Evolutionary conservation across 1,140 invertebrate genomes (phyloP).

Genomic region (Drosophila nasuta): DNA sequence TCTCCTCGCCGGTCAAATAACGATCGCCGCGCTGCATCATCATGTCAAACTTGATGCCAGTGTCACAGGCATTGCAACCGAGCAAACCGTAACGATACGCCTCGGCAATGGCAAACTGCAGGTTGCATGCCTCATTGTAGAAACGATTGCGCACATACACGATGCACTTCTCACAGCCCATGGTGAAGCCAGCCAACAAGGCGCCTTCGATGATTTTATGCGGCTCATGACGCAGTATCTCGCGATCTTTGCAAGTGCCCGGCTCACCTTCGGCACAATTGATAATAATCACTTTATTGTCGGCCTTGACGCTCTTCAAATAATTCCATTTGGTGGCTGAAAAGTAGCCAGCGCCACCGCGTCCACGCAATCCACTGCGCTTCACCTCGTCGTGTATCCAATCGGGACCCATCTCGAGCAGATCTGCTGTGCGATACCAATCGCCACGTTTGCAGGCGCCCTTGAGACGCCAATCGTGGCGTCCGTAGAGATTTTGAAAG

Average conservation of each 20-base stretch:
- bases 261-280: constrained; percentile 99
- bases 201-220: constrained; percentile 99
- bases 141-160: constrained; percentile 99
- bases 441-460: constrained; percentile 96
- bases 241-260: constrained; percentile 99
- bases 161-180: constrained; percentile 98
- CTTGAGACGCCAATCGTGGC: constrained; percentile 98
- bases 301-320: constrained; percentile 94
- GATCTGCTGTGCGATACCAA: constrained; percentile 99
- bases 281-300: constrained; percentile 98
- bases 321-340: constrained; percentile 99
- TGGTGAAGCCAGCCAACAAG: constrained; percentile 95
- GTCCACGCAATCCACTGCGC: constrained; percentile 95
- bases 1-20: constrained; percentile 99
- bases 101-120: constrained; percentile 98
- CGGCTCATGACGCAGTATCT: constrained; percentile 99
- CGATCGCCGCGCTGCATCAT: constrained; percentile 97
- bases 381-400: constrained; percentile 99
- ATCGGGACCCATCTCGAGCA: constrained; percentile 95
- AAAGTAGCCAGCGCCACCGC: constrained; percentile 98
- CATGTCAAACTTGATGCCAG: constrained; percentile 99
- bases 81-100: constrained; percentile 97
- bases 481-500: constrained; percentile 98
- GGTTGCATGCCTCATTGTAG: constrained; percentile 99
- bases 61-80: constrained; percentile 97